These are phyloP conservation scores for Radopholus similis DNA, from an alignment of 1,140 invertebrate genomes.

Conservation along the genomic window DNA sequence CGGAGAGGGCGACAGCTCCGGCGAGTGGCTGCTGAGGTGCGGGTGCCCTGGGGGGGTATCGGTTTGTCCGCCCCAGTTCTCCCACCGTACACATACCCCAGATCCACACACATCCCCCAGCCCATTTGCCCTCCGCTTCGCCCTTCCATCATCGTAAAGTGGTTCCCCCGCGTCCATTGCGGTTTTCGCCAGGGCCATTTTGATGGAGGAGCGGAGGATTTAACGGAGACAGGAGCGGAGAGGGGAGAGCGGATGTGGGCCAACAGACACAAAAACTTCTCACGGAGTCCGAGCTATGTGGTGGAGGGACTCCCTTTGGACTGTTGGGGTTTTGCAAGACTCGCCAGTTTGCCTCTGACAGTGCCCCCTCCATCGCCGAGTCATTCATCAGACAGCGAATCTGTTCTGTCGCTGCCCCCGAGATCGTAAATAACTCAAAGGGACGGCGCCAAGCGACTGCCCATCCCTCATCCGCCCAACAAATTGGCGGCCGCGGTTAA, in stretches of 20 bases:
- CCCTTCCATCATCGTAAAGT: conserved; percentile 20
- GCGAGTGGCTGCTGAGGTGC: not conserved
- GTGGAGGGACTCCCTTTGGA: too few relatives aligned
- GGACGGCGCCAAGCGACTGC: not conserved
- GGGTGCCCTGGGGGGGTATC: not conserved
- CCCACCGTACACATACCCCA: not conserved
- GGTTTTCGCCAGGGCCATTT: not conserved
- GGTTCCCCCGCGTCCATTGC: conserved; percentile 4
- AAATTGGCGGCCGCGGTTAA: not conserved
- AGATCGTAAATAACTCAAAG: not conserved
- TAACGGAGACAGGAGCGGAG: not conserved
- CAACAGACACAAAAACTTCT: not conserved
- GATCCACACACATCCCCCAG: not conserved
- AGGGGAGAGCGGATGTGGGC: not conserved
- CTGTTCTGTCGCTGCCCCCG: not conserved
- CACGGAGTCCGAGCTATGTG: too few relatives aligned
- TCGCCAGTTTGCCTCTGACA: not conserved
- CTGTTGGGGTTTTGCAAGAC: not conserved
- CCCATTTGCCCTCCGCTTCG: not conserved
- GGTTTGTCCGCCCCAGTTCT: not conserved
- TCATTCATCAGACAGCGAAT: too few relatives aligned
- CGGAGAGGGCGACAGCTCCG: not conserved
- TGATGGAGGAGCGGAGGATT: conserved; percentile 10
- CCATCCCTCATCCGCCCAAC: not conserved
- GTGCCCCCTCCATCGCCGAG: not conserved